These are phyloP conservation scores for Troglohyphantes excavatus DNA, from an alignment of 2,888 invertebrate species.

Conservation along the genomic window DNA sequence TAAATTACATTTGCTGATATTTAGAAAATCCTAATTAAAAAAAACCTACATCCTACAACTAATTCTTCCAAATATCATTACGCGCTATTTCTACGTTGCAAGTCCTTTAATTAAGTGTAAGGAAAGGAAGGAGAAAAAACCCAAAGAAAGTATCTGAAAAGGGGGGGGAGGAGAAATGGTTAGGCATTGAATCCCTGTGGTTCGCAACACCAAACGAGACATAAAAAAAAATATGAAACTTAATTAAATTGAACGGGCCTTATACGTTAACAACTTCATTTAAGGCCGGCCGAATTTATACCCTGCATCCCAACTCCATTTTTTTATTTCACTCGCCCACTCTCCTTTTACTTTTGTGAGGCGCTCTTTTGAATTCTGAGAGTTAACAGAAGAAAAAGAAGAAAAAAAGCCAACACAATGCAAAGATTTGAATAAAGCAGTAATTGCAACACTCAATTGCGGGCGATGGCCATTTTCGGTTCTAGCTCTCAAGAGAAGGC, in stretches of 20 bases:
- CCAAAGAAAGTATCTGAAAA: background rate
- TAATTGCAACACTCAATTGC: constrained; percentile 25
- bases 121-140: background rate
- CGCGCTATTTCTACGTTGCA: background rate
- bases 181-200: constrained; percentile 14
- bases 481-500: background rate
- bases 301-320: background rate
- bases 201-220: background rate
- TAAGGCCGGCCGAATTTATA: background rate
- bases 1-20: background rate
- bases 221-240: background rate
- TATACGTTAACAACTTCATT: constrained; percentile 15
- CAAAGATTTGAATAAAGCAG: constrained; percentile 8
- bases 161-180: background rate
- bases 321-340: background rate
- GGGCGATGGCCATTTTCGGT: background rate
- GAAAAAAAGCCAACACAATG: background rate
- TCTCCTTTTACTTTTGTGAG: constrained; percentile 1
- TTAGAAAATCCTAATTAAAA: constrained; percentile 7
- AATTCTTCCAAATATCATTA: constrained; percentile 9
- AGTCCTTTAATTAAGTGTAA: constrained; percentile 5
- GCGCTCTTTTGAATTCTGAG: background rate
- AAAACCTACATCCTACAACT: background rate
- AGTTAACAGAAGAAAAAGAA: background rate
- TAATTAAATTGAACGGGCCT: constrained; percentile 7